phyloP scores from a whole-genome alignment of 2,888 invertebrate species.

The Chromoteleia sp. region DNA sequence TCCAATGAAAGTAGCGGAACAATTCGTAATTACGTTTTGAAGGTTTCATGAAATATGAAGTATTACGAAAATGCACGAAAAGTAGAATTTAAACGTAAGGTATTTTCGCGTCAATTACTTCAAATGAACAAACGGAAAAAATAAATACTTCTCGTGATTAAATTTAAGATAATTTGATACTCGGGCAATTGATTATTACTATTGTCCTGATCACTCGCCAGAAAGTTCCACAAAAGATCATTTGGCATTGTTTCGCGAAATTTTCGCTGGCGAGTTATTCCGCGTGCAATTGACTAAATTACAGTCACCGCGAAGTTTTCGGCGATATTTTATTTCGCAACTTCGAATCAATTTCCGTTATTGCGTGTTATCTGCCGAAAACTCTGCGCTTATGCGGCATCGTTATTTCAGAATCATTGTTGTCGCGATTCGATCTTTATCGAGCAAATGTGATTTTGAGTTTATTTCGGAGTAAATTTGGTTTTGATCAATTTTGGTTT shows the following conservation, averaged over 20 bases:
- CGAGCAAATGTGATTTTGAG: constrained; percentile 49
- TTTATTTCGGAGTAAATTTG: constrained; percentile 50
- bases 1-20: background rate
- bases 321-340: constrained; percentile 52
- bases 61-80: no score
- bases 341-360: constrained; percentile 64
- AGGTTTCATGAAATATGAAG: no score
- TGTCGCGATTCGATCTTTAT: constrained; percentile 40
- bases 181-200: background rate
- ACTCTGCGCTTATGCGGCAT: constrained; percentile 32
- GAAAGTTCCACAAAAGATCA: constrained; percentile 37
- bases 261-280: constrained; percentile 43
- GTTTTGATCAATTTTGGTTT: constrained; percentile 46
- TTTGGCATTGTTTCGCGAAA: constrained; percentile 56
- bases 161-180: background rate
- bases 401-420: constrained; percentile 55
- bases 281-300: constrained; percentile 55
- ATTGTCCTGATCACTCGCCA: constrained; percentile 30
- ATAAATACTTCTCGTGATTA: background rate
- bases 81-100: no score
- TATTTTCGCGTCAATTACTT: no score
- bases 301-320: constrained; percentile 38
- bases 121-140: no score
- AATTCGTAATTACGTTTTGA: no score
- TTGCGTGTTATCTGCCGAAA: constrained; percentile 54